Evolutionary conservation across 2,888 invertebrate species (phyloP).

Genomic region (Silvanus unidentatus): DNA sequence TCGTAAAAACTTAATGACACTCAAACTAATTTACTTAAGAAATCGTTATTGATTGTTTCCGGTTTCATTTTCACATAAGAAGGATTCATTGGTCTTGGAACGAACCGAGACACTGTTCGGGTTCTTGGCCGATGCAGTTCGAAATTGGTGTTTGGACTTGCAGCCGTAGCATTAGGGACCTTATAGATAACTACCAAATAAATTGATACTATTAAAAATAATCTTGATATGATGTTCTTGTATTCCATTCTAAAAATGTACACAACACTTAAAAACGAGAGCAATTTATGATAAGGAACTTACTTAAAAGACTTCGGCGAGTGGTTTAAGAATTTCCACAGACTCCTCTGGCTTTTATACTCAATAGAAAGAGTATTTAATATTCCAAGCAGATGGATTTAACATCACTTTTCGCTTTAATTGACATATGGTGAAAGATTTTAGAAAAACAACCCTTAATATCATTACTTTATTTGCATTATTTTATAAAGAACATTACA

Average conservation of each 20-base stretch:
- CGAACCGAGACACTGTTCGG: conserved; percentile 17
- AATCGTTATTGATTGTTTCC: conserved; percentile 30
- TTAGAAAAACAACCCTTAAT: too few species aligned
- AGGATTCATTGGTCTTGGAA: not conserved
- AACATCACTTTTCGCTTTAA: too few species aligned
- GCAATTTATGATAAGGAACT: too few species aligned
- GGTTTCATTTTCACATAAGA: conserved; percentile 29
- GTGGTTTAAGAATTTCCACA: too few species aligned
- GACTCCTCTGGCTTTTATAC: too few species aligned
- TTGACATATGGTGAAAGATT: too few species aligned
- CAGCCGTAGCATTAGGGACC: conserved; percentile 9
- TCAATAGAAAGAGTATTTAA: too few species aligned
- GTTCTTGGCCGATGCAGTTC: conserved; percentile 23
- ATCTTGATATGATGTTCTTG: not conserved
- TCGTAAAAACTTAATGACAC: conserved; percentile 2
- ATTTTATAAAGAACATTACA: too few species aligned
- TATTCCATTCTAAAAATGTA: not conserved
- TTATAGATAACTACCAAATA: not conserved
- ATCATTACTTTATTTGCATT: too few species aligned
- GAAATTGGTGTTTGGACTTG: conserved; percentile 14
- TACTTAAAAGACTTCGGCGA: too few species aligned
- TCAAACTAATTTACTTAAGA: conserved; percentile 29
- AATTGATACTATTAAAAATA: not conserved
- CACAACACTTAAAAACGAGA: not conserved
- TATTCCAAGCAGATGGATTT: too few species aligned